phyloP scores from a whole-genome alignment of 2,797 vertebrate genomes.

The Semaprochilodus insignis region DNA sequence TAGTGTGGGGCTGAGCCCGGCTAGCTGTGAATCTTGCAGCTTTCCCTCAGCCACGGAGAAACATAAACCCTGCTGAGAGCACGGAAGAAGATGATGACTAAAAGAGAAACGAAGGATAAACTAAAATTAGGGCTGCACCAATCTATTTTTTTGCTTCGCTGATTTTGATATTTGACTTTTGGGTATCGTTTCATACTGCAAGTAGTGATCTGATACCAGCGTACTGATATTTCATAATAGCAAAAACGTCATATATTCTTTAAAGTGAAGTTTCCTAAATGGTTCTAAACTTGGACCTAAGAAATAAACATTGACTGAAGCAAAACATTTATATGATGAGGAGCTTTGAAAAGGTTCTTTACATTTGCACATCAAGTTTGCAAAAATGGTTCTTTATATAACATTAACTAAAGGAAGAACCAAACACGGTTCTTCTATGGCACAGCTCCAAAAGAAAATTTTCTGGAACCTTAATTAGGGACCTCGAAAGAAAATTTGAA shows the following conservation, averaged over 20 bases:
- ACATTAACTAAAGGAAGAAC: too few species aligned
- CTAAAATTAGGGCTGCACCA: background rate
- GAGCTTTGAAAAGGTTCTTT: too few species aligned
- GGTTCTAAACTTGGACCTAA: too few species aligned
- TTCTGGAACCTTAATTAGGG: too few species aligned
- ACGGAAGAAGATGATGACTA: conserved; percentile 2
- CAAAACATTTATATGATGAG: too few species aligned
- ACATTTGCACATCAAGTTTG: too few species aligned
- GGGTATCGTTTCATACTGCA: background rate
- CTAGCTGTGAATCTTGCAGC: conserved; percentile 23
- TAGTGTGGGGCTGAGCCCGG: background rate
- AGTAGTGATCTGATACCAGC: background rate
- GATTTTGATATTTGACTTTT: background rate
- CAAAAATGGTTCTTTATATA: too few species aligned
- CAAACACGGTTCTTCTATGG: too few species aligned
- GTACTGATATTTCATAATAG: background rate
- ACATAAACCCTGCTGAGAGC: background rate
- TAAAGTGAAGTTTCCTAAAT: too few species aligned
- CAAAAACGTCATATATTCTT: background rate
- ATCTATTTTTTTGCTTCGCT: background rate
- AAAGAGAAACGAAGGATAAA: conserved; percentile 33
- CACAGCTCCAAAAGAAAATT: too few species aligned
- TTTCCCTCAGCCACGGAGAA: background rate
- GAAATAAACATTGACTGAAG: too few species aligned
- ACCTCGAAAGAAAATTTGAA: too few species aligned